Conservation (phyloP, 2,888 invertebrate genomes). For the Nematopogon swammerdamellus region DNA sequence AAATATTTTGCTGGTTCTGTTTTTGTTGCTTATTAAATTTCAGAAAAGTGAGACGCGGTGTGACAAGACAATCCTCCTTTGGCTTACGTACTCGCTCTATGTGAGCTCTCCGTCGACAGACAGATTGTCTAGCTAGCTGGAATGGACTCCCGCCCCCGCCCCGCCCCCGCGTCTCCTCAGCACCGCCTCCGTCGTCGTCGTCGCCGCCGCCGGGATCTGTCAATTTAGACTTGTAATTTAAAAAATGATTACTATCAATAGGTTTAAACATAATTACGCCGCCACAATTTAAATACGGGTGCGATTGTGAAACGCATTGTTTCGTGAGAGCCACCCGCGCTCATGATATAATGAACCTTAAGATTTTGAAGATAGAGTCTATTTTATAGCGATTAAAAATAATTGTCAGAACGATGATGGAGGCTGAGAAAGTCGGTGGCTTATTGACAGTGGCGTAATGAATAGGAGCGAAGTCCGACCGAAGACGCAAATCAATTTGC, state of each 20-base stretch:
- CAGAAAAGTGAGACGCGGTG: no score
- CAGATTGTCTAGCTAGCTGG: no score
- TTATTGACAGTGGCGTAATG: constrained; percentile 51
- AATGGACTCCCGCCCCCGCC: no score
- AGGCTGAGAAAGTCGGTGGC: constrained; percentile 34
- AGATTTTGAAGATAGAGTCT: no score
- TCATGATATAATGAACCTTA: no score
- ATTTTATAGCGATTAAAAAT: constrained; percentile 9
- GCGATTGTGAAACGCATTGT: not conserved
- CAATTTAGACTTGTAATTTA: not conserved
- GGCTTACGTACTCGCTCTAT: no score
- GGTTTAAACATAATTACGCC: not conserved
- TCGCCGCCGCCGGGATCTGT: no score
- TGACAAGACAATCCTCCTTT: no score
- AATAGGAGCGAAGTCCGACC: constrained; percentile 51
- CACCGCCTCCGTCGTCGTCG: no score
- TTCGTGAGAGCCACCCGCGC: not conserved
- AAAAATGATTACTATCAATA: not conserved
- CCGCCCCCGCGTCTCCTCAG: no score
- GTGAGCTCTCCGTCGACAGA: no score
- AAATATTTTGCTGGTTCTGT: not conserved
- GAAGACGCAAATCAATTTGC: constrained; percentile 54
- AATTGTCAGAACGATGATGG: constrained; percentile 19
- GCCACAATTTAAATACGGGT: not conserved
- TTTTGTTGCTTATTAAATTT: no score